A percentile compares a stretch with the other conserved stretches of the same genome.
These are phyloP conservation scores for Vimba vimba DNA, from an alignment of 2,113 vertebrate species.

Conservation along the genomic window DNA sequence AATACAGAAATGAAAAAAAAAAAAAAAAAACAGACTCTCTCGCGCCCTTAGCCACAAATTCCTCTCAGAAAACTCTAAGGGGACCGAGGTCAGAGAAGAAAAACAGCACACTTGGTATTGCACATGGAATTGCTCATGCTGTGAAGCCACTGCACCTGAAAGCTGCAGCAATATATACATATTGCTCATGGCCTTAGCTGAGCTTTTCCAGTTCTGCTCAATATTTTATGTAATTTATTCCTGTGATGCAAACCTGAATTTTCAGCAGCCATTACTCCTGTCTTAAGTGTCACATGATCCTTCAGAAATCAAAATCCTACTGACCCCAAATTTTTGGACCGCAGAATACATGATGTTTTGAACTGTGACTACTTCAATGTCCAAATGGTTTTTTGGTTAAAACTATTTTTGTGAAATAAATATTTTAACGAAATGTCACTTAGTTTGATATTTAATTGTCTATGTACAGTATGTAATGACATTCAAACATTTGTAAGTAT, in stretches of 20 bases:
- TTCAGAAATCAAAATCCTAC: neutral
- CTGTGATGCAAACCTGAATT: neutral
- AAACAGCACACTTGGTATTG: neutral
- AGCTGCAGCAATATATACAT: conserved; percentile 10
- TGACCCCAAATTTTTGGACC: too few species aligned
- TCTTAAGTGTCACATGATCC: neutral
- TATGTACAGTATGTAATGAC: neutral
- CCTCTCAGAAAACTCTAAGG: conserved; percentile 19
- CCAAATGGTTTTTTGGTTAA: too few species aligned
- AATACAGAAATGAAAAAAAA: neutral
- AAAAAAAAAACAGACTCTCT: neutral
- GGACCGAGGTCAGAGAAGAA: neutral
- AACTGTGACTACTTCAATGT: too few species aligned
- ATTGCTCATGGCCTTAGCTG: neutral
- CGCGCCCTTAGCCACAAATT: neutral
- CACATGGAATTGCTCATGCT: conserved; percentile 12
- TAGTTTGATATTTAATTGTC: neutral
- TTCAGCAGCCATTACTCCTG: neutral
- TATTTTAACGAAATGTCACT: neutral
- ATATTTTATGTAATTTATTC: neutral
- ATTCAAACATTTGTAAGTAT: neutral
- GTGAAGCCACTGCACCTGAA: neutral
- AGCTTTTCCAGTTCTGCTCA: neutral
- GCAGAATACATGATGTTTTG: too few species aligned
- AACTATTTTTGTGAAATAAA: neutral